These are phyloP conservation scores for Pterophyllum scalare DNA, from an alignment of 2,113 vertebrate genomes.

Conservation along the genomic window DNA sequence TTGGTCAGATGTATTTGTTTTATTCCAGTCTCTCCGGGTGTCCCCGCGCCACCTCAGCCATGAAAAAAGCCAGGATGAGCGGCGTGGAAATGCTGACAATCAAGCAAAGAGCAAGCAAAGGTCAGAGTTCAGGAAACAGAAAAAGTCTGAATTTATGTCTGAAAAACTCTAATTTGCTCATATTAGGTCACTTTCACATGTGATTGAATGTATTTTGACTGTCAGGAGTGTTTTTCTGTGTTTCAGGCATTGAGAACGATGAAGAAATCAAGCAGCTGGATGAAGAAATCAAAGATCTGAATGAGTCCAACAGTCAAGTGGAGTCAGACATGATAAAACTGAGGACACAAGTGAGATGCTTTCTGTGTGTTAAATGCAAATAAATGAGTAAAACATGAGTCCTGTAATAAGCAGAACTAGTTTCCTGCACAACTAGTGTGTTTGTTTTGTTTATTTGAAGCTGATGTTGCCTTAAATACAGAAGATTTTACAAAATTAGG, in stretches of 20 bases:
- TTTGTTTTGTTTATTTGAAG: not conserved
- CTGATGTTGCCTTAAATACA: not conserved
- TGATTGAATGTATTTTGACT: not conserved
- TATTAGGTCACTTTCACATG: not conserved
- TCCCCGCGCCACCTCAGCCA: conserved; percentile 94
- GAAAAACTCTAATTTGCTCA: not conserved
- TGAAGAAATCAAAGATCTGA: conserved; percentile 98
- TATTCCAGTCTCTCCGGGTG: conserved; percentile 92
- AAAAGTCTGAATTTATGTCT: not conserved
- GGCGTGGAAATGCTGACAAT: conserved; percentile 98
- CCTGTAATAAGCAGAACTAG: not conserved
- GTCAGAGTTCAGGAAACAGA: conserved; percentile 70
- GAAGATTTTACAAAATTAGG: too few species aligned
- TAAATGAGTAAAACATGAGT: not conserved
- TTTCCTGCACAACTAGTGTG: too few species aligned
- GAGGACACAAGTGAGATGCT: conserved; percentile 91
- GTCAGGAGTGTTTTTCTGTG: not conserved
- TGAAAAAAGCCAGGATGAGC: conserved; percentile 96
- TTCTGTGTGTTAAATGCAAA: not conserved
- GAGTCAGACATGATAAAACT: conserved; percentile 99
- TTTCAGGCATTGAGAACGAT: conserved; percentile 95
- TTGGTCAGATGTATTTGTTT: conserved; percentile 14
- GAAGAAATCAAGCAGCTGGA: conserved; percentile 99
- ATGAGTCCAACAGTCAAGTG: conserved; percentile 96
- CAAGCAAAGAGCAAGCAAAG: conserved; percentile 95